Evolutionary conservation across 1,140 invertebrate species (phyloP).

Genomic region (Pinna nobilis): DNA sequence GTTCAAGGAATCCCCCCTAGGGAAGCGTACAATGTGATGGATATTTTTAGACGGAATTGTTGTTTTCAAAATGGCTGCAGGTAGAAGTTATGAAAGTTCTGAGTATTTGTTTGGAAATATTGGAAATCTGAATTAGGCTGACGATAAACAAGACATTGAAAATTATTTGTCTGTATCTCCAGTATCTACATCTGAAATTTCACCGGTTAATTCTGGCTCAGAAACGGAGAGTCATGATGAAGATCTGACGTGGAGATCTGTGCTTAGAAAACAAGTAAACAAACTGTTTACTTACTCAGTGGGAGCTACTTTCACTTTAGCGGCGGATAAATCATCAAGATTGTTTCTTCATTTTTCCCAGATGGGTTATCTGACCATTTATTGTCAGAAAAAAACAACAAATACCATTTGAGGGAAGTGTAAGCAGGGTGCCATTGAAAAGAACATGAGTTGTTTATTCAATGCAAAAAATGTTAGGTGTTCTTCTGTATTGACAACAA

Average conservation of each 20-base stretch:
- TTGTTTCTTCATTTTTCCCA: neutral
- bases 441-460: too few relatives aligned
- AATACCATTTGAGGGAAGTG: too few relatives aligned
- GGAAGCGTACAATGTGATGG: neutral
- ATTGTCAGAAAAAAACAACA: too few relatives aligned
- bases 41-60: neutral
- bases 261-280: neutral
- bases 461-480: too few relatives aligned
- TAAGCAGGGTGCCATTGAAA: too few relatives aligned
- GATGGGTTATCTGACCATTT: too few relatives aligned
- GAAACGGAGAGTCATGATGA: neutral
- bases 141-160: neutral
- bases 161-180: constrained; percentile 6
- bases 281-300: neutral
- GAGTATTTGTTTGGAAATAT: neutral
- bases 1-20: neutral
- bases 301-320: neutral
- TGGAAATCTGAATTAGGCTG: neutral
- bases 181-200: neutral
- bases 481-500: too few relatives aligned
- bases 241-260: neutral
- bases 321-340: neutral
- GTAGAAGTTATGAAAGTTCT: neutral
- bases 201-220: neutral
- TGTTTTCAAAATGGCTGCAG: neutral